Evolutionary conservation across 2,888 invertebrate genomes (phyloP).

Genomic region (Stegana nigrithorax): DNA sequence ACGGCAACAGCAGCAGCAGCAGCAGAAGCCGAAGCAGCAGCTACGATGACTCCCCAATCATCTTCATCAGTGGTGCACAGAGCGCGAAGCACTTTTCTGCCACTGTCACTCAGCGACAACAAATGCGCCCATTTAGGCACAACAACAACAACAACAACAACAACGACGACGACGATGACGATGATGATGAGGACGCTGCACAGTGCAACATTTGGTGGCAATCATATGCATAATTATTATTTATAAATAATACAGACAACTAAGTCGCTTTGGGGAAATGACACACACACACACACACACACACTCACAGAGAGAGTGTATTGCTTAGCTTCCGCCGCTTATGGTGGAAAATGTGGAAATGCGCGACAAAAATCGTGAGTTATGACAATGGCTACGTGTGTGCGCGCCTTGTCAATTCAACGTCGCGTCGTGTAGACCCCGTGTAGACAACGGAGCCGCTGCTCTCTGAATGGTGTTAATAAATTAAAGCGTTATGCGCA

Average conservation of each 20-base stretch:
- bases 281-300: too few relatives aligned
- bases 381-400: conserved; percentile 26
- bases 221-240: conserved; percentile 21
- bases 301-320: neutral
- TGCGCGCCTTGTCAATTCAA: conserved; percentile 19
- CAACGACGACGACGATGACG: too few relatives aligned
- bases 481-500: conserved; percentile 51
- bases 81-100: conserved; percentile 1
- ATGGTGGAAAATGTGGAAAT: conserved; percentile 12
- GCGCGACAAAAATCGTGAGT: conserved; percentile 26
- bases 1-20: neutral
- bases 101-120: conserved; percentile 16
- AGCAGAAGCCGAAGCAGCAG: neutral
- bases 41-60: neutral
- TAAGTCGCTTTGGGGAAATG: neutral
- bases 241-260: conserved; percentile 22
- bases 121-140: conserved; percentile 28
- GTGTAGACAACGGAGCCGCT: conserved; percentile 14
- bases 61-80: neutral
- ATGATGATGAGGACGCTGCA: too few relatives aligned
- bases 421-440: neutral
- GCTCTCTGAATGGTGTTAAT: conserved; percentile 41
- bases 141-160: neutral
- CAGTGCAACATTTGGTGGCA: neutral
- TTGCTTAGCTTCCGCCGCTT: neutral